These are phyloP conservation scores for Pseudococcus viburni DNA, from an alignment of 2,888 invertebrate species.

Conservation along the genomic window DNA sequence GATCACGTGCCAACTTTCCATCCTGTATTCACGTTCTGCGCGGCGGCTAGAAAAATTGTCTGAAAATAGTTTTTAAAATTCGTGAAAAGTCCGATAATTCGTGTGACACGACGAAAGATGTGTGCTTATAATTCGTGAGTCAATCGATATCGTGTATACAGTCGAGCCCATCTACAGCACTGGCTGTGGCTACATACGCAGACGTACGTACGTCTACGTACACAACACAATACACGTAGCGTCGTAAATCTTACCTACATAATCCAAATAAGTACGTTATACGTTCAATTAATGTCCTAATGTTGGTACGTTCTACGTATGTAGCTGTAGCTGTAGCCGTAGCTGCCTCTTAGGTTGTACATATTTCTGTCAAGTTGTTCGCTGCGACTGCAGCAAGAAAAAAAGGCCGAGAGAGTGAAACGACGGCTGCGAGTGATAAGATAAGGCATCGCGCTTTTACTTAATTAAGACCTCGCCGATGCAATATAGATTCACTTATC, in stretches of 20 bases:
- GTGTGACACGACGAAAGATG: slow-evolving; percentile 29
- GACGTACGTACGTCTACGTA: no score
- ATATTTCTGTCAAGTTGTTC: background rate
- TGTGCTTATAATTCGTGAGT: slow-evolving; percentile 12
- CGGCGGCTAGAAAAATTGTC: background rate
- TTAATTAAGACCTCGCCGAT: slow-evolving; percentile 45
- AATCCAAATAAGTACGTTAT: slow-evolving; percentile 15
- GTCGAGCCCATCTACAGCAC: background rate
- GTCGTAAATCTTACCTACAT: background rate
- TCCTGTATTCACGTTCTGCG: background rate
- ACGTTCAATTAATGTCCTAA: slow-evolving; percentile 35
- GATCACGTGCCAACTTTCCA: slow-evolving; percentile 44
- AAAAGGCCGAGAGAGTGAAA: background rate
- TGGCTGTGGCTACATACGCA: no score
- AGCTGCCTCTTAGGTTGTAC: background rate
- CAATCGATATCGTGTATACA: slow-evolving; percentile 27
- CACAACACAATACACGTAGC: background rate
- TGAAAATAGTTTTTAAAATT: slow-evolving; percentile 24
- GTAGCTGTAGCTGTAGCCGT: background rate
- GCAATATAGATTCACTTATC: slow-evolving; percentile 8
- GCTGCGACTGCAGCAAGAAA: background rate
- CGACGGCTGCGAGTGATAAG: slow-evolving; percentile 5
- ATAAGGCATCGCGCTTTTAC: slow-evolving; percentile 43
- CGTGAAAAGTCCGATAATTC: slow-evolving; percentile 34
- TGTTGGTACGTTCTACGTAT: background rate